Percentiles rank a stretch among this genome's conserved stretches.
Evolutionary conservation across 2,888 invertebrate genomes (phyloP).

Genomic region (Euspilapteryx auroguttella): DNA sequence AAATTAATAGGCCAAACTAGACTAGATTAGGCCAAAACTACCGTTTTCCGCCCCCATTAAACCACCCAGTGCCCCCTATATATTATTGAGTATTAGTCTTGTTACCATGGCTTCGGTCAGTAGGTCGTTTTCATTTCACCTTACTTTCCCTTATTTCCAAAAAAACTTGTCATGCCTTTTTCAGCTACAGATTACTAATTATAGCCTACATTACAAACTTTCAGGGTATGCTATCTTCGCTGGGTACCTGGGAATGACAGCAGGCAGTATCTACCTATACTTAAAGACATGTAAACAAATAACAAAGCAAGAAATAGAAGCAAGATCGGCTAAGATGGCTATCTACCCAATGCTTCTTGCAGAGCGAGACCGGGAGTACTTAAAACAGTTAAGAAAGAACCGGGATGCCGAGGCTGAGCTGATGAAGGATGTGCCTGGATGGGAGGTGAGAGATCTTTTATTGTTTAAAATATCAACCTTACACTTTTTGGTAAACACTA

Average conservation of each 20-base stretch:
- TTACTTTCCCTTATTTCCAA: too few species aligned
- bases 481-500: not conserved
- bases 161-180: too few species aligned
- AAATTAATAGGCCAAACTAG: too few species aligned
- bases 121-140: too few species aligned
- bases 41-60: too few species aligned
- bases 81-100: too few species aligned
- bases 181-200: too few species aligned
- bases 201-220: too few species aligned
- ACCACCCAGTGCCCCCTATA: too few species aligned
- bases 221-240: slow-evolving; percentile 66
- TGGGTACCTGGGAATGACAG: slow-evolving; percentile 62
- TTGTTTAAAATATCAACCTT: not conserved
- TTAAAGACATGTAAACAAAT: slow-evolving; percentile 52
- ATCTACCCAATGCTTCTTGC: slow-evolving; percentile 77
- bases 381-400: slow-evolving; percentile 78
- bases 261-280: slow-evolving; percentile 61
- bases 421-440: slow-evolving; percentile 89
- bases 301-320: slow-evolving; percentile 67
- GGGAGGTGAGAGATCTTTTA: slow-evolving; percentile 62
- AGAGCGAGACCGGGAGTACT: slow-evolving; percentile 80
- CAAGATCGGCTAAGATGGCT: slow-evolving; percentile 76
- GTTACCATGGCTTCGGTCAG: too few species aligned
- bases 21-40: too few species aligned
- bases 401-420: slow-evolving; percentile 83